Percentiles rank a stretch among this genome's conserved stretches.
Conservation (phyloP, 1,140 invertebrate species). For the Archegozetes longisetosus region DNA sequence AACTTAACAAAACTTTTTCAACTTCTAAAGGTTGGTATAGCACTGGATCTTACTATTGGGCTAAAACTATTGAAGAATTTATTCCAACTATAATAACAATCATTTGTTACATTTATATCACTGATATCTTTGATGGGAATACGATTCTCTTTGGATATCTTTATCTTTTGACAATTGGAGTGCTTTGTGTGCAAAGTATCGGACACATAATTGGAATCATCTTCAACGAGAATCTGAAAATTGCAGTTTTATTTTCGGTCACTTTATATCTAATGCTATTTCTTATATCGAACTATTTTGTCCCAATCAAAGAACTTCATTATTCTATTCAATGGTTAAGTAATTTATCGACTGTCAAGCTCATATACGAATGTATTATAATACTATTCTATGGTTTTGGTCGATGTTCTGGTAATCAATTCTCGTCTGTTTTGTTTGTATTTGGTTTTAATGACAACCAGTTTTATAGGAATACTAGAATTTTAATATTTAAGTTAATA, state of each 20-base stretch:
- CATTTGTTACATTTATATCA: conserved; percentile 3
- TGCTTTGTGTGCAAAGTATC: not conserved
- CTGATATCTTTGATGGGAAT: not conserved
- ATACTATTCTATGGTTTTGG: conserved; percentile 7
- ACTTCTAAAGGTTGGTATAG: conserved; percentile 23
- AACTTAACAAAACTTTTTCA: not conserved
- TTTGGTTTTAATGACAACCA: not conserved
- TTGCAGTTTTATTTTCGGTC: not conserved
- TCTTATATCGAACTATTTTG: not conserved
- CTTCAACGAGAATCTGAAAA: not conserved
- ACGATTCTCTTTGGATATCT: not conserved
- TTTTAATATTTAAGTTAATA: conserved; percentile 6
- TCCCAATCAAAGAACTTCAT: not conserved
- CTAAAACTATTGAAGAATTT: conserved; percentile 29
- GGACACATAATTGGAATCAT: not conserved
- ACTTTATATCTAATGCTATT: not conserved
- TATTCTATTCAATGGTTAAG: not conserved
- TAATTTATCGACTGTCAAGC: not conserved
- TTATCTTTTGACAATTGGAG: not conserved
- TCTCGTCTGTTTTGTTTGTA: not conserved
- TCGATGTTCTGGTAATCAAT: not conserved
- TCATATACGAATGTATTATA: not conserved
- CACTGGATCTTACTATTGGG: conserved; percentile 23
- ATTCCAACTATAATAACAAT: conserved; percentile 10
- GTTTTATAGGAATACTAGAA: not conserved